Conservation (phyloP, 1,140 invertebrate species). For the Formica selysi region DNA sequence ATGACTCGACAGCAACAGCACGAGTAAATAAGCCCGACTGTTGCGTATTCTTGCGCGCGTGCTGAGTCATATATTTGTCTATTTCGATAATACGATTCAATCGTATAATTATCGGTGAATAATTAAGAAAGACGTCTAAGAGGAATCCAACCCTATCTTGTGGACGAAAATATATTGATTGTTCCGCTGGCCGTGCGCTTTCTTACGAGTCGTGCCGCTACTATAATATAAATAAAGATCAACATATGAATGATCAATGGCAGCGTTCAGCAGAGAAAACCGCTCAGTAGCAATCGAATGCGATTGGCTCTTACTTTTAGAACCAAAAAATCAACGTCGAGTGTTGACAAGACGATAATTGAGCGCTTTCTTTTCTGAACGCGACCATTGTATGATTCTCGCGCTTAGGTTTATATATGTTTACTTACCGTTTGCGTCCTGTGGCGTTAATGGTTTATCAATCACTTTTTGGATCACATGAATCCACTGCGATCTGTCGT, state of each 20-base stretch:
- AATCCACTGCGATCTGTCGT: conserved; percentile 94
- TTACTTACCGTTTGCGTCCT: conserved; percentile 92
- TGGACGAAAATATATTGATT: conserved; percentile 90
- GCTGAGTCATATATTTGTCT: conserved; percentile 71
- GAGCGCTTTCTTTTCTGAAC: too few species aligned
- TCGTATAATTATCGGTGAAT: conserved; percentile 59
- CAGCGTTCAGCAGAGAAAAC: too few species aligned
- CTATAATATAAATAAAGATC: conserved; percentile 89
- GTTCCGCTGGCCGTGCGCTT: conserved; percentile 91
- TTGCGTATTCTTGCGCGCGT: neutral
- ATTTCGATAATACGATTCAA: conserved; percentile 72
- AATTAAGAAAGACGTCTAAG: conserved; percentile 81
- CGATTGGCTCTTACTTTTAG: too few species aligned
- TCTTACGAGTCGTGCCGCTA: conserved; percentile 90
- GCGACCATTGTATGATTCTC: neutral
- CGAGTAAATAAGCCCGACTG: conserved; percentile 21
- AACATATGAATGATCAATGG: conserved; percentile 39
- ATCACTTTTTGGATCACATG: conserved; percentile 91
- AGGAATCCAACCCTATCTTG: conserved; percentile 84
- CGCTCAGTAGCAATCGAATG: too few species aligned
- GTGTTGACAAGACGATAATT: too few species aligned
- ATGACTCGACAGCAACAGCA: conserved; percentile 50
- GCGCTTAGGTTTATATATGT: neutral
- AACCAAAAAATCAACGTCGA: too few species aligned
- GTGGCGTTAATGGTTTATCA: conserved; percentile 91